These are phyloP conservation scores for Bostrychus sinensis DNA, from an alignment of 2,113 vertebrate genomes.

Conservation along the genomic window DNA sequence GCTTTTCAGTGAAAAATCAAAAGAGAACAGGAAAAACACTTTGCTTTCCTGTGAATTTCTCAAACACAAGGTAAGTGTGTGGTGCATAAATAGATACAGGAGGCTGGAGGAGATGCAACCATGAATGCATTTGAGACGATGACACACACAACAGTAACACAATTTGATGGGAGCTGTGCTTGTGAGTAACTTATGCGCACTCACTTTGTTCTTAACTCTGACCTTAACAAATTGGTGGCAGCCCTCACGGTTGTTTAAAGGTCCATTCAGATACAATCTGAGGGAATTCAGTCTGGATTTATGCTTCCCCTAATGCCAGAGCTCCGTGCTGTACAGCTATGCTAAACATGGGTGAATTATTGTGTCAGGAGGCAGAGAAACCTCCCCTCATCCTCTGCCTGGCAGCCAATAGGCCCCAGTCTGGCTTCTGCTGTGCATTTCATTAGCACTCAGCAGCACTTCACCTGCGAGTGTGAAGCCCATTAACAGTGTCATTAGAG, in stretches of 20 bases:
- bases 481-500: conserved; percentile 49
- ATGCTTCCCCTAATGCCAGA: conserved; percentile 53
- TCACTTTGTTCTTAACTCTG: conserved; percentile 34
- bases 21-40: not conserved
- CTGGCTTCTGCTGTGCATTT: conserved; percentile 44
- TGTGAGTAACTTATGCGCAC: conserved; percentile 21
- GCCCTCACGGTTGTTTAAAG: conserved; percentile 72
- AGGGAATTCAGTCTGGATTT: conserved; percentile 55
- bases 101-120: too few relatives aligned
- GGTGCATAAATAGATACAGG: too few relatives aligned
- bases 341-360: conserved; percentile 65
- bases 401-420: conserved; percentile 16
- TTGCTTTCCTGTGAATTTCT: too few relatives aligned
- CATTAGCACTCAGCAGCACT: conserved; percentile 50
- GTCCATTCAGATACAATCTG: conserved; percentile 73
- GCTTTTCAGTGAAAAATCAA: not conserved
- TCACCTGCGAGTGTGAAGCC: conserved; percentile 45
- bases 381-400: conserved; percentile 11
- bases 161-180: conserved; percentile 25
- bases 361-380: conserved; percentile 54
- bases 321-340: conserved; percentile 37
- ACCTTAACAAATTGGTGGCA: conserved; percentile 60
- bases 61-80: too few relatives aligned
- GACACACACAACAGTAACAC: conserved; percentile 7
- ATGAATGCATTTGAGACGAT: too few relatives aligned